Evolutionary conservation across 2,113 vertebrate species (phyloP).

Genomic region (Bucco capensis): DNA sequence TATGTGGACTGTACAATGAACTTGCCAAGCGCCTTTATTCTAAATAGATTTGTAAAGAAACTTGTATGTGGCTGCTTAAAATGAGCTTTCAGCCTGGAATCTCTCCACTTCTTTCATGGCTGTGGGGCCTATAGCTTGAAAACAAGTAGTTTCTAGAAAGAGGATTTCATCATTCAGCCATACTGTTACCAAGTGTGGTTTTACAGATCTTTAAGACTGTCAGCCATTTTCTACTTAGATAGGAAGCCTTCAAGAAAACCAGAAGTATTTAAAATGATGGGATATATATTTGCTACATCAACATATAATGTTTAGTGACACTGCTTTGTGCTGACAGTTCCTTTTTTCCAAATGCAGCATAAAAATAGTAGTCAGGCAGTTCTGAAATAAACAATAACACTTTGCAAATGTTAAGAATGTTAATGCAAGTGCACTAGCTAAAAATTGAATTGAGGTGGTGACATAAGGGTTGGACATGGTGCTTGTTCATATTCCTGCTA

Average conservation of each 20-base stretch:
- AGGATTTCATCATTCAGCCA: background rate
- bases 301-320: background rate
- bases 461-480: background rate
- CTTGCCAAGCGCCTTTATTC: background rate
- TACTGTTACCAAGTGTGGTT: background rate
- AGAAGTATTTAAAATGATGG: background rate
- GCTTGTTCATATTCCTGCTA: background rate
- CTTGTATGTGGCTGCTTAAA: background rate
- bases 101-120: background rate
- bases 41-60: background rate
- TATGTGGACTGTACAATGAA: background rate
- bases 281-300: background rate
- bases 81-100: background rate
- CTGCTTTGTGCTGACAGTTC: background rate
- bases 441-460: constrained; percentile 2
- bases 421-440: background rate
- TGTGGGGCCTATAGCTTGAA: background rate
- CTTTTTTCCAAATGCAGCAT: background rate
- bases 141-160: background rate
- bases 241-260: background rate
- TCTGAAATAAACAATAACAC: constrained; percentile 10
- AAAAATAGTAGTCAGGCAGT: background rate
- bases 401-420: constrained; percentile 14
- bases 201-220: background rate
- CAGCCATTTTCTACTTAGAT: background rate